Evolutionary conservation across 1,140 invertebrate species (phyloP).

Genomic region (Phymorhynchus buccinoides): DNA sequence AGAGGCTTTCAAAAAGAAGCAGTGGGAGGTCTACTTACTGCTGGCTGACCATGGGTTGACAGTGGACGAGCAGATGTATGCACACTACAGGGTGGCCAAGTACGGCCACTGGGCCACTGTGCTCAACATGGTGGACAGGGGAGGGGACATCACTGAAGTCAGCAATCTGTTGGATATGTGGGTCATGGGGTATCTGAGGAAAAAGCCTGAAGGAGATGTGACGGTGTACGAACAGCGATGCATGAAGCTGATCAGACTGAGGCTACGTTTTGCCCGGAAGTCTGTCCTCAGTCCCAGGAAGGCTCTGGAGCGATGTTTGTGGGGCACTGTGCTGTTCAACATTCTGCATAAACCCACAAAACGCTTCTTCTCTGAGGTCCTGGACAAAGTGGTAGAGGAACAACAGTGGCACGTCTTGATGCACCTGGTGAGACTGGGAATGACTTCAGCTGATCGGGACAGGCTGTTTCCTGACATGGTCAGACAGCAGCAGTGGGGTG

Average conservation of each 20-base stretch:
- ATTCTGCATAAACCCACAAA: background rate
- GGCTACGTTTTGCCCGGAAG: background rate
- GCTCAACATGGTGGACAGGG: background rate
- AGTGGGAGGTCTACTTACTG: background rate
- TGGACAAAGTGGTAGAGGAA: background rate
- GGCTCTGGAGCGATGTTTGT: background rate
- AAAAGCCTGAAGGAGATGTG: background rate
- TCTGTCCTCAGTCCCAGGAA: background rate
- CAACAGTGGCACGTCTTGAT: conserved; percentile 10
- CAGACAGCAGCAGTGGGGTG: conserved; percentile 17
- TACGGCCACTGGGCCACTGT: background rate
- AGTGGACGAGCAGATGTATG: background rate
- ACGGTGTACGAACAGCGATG: too few relatives aligned
- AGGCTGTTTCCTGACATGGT: background rate
- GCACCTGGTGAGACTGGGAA: background rate
- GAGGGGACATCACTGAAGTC: background rate
- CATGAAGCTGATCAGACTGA: background rate
- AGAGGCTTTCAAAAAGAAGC: conserved; percentile 5
- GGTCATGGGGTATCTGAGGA: background rate
- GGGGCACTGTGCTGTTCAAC: background rate
- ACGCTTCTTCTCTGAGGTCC: background rate
- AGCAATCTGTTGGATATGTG: background rate
- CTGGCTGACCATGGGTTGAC: conserved; percentile 11
- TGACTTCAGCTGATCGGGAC: background rate
- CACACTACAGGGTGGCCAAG: background rate